Evolutionary conservation across 2,888 invertebrate genomes (phyloP), one percentile per base, ranked within the genome.

Genomic region (Macrophya annulata): DNA sequence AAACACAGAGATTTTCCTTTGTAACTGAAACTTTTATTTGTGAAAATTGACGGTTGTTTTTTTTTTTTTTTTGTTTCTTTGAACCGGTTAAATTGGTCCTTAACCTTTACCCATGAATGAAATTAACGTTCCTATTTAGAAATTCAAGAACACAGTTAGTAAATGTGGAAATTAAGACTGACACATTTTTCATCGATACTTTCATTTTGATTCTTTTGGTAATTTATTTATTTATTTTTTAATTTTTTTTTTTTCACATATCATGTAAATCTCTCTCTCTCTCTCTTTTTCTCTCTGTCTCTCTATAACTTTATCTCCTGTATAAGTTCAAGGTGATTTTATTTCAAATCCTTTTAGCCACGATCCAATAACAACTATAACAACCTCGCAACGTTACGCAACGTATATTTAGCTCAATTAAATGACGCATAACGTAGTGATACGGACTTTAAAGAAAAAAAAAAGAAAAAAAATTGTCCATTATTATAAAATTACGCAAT

Each of bases 271-370:
- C 3, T 12, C 21, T 62, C 62, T 48, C 21, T 84, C 85, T 77
- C 84, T 12, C 68, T 17, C 15, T 40, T 10, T 37, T 6, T 37
- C 25, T 31, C 17, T 25, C 15, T 72, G 3, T 45, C 25, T 10
- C 25, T 72, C 74, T 15, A n/a, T 37, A 37, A 31, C n/a, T 31
- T 31, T 37, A 2, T 72, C n/a, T 25, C 25, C n/a, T 84, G 62
- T 68, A 74, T 79, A 85, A 68, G 68, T 43, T 45, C 72, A 74
- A 74, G 72, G 72, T 74, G 45, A 45, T 45, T 71, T 45, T 84
- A 83, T 83, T 25, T 10, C 17, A 45, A 59, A 72, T 68, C 65
- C 74, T 40, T 83, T 72, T 65, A 82, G 65, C 72, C 51, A 25
- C 74, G 48, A 85, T 68, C 74, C 43, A 51, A 86, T 72, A 79